phyloP scores from a whole-genome alignment of 2,113 vertebrate species.

The Sander vitreus region DNA sequence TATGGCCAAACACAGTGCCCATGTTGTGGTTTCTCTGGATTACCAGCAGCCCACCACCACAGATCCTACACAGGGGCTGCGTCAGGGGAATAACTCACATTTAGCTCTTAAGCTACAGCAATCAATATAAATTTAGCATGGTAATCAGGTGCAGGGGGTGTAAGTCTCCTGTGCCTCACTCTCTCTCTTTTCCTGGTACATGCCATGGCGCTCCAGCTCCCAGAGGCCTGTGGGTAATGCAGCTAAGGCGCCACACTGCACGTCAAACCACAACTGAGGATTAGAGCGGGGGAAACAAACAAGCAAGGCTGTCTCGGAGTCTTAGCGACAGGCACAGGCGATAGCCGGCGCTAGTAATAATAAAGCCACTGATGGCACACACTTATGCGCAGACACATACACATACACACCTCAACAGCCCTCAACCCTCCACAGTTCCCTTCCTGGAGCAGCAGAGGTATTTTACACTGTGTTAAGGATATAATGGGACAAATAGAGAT shows the following conservation, averaged over 20 bases:
- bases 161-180: conserved; percentile 68
- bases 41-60: conserved; percentile 66
- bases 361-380: conserved; percentile 53
- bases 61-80: conserved; percentile 59
- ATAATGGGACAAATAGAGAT: conserved; percentile 73
- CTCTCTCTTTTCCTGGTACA: conserved; percentile 44
- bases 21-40: conserved; percentile 74
- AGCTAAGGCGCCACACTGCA: conserved; percentile 53
- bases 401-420: conserved; percentile 16
- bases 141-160: conserved; percentile 80
- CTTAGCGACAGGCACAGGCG: conserved; percentile 46
- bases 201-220: conserved; percentile 38
- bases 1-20: conserved; percentile 58
- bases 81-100: conserved; percentile 78
- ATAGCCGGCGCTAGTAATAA: conserved; percentile 41
- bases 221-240: conserved; percentile 66
- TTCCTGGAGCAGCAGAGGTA: conserved; percentile 53
- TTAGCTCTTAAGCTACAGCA: conserved; percentile 83
- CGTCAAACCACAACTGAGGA: conserved; percentile 64
- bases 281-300: conserved; percentile 64
- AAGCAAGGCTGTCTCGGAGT: conserved; percentile 59
- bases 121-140: conserved; percentile 87
- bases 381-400: conserved; percentile 28
- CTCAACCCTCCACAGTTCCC: conserved; percentile 18
- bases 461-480: conserved; percentile 70